Percentiles rank a stretch among this genome's conserved stretches.
Conservation (phyloP, 2,797 vertebrate genomes). For the Stomatorhinus walkeri region DNA sequence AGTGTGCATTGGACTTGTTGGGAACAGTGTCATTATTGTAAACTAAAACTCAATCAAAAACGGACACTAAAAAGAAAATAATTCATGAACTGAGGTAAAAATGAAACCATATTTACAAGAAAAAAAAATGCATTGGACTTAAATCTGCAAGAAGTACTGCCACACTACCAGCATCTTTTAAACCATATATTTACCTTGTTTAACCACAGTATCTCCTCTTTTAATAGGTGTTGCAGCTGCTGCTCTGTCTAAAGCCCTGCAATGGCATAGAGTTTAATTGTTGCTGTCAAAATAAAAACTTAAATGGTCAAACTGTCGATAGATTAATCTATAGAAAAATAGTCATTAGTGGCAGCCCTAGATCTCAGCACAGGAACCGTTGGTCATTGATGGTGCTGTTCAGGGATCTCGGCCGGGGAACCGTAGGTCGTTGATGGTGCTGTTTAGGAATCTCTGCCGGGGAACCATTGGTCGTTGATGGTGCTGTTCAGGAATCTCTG, state of each 20-base stretch:
- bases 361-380: background rate
- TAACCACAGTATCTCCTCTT: background rate
- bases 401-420: background rate
- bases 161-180: background rate
- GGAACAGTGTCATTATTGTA: background rate
- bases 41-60: background rate
- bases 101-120: background rate
- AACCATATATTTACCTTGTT: background rate
- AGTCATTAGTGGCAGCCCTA: background rate
- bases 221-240: background rate
- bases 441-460: too few species aligned
- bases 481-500: background rate
- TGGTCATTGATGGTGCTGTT: background rate
- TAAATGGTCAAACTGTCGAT: background rate
- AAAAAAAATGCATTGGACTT: background rate
- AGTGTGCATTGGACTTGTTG: background rate
- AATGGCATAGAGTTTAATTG: background rate
- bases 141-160: background rate
- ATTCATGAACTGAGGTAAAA: background rate
- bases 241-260: background rate
- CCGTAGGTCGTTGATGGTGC: background rate
- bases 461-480: background rate
- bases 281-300: background rate
- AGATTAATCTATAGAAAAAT: background rate
- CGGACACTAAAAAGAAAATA: background rate